Evolutionary conservation across 2,113 vertebrate genomes (phyloP).

Genomic region (Limnothrissa miodon): DNA sequence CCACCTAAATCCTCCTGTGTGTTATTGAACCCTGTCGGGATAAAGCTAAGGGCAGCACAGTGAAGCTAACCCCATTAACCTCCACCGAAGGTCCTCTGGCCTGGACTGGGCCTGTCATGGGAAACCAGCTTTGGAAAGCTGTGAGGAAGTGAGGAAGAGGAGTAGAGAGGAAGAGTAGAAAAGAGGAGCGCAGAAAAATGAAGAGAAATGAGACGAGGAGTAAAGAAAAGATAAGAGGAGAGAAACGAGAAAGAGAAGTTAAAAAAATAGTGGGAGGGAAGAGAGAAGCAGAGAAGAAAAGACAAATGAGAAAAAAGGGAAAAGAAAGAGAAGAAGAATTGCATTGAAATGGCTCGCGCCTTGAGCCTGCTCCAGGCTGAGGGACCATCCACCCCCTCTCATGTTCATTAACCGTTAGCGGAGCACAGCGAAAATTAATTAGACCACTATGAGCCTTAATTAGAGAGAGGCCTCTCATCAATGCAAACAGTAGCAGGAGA

Average conservation of each 20-base stretch:
- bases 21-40: neutral
- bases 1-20: neutral
- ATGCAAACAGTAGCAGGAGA: neutral
- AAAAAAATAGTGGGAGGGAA: neutral
- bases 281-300: neutral
- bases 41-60: neutral
- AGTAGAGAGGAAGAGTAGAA: neutral
- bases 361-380: neutral
- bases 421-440: constrained; percentile 3
- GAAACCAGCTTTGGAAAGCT: neutral
- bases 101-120: neutral
- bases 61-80: neutral
- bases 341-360: neutral
- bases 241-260: neutral
- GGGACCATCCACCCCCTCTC: constrained; percentile 10
- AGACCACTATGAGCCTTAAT: neutral
- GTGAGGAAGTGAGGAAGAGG: neutral
- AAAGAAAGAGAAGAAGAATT: neutral
- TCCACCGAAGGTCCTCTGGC: neutral
- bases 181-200: neutral
- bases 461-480: constrained; percentile 9
- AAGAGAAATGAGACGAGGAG: neutral
- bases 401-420: neutral
- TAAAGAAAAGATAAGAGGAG: neutral
- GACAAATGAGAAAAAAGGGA: neutral